These are phyloP conservation scores for Falco rusticolus DNA, from an alignment of 2,797 vertebrate species.

Conservation along the genomic window DNA sequence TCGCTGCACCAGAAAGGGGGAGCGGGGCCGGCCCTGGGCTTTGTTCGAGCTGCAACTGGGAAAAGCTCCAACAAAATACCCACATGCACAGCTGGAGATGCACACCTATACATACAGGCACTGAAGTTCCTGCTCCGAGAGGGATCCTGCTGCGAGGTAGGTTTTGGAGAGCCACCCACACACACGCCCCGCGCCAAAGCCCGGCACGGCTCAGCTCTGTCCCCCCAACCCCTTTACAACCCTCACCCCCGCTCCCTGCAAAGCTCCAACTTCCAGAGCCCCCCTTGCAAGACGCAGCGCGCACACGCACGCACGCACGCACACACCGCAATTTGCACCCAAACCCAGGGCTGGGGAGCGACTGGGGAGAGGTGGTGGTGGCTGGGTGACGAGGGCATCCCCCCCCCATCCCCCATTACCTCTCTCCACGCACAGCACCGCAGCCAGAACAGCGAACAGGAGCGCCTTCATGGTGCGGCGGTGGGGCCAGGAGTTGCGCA, in stretches of 20 bases:
- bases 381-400: neutral
- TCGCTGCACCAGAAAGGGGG: neutral
- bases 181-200: neutral
- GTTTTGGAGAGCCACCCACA: neutral
- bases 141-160: neutral
- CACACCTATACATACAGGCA: neutral
- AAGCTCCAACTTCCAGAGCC: neutral
- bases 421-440: constrained; percentile 45
- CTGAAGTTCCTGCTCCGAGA: constrained; percentile 10
- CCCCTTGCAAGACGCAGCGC: neutral
- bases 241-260: neutral
- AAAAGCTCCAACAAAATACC: constrained; percentile 6
- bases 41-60: constrained; percentile 28
- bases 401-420: neutral
- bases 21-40: neutral
- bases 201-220: neutral
- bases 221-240: neutral
- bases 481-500: neutral
- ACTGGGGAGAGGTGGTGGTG: neutral
- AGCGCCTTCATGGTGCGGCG: constrained; percentile 50
- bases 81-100: neutral
- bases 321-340: neutral
- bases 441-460: constrained; percentile 18
- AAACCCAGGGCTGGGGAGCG: neutral
- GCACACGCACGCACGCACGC: neutral